Evolutionary conservation across 2,888 invertebrate species (phyloP).

Genomic region (Caenorhabditis sinica): DNA sequence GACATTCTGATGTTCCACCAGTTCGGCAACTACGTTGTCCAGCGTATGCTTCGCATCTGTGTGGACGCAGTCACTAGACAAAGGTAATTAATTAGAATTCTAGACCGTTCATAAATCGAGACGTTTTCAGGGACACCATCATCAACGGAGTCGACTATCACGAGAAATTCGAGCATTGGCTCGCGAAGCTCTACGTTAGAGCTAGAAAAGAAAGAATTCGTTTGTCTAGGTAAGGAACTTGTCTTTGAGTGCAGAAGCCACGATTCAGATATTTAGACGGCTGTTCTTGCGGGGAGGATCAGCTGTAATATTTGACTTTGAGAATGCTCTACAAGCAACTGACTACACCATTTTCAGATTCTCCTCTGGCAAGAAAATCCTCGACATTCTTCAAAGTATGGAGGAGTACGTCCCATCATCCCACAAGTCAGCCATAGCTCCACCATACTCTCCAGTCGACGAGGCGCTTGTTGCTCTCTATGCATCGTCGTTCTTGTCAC

Average conservation of each 20-base stretch:
- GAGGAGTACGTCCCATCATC: not conserved
- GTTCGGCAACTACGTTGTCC: slow-evolving; percentile 81
- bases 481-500: slow-evolving; percentile 1
- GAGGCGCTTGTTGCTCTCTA: not conserved
- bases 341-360: too few species aligned
- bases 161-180: slow-evolving; percentile 17
- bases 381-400: slow-evolving; percentile 19
- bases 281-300: too few species aligned
- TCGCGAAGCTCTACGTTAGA: not conserved
- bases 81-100: too few species aligned
- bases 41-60: slow-evolving; percentile 76
- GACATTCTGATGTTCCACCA: slow-evolving; percentile 80
- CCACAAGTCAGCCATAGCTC: not conserved
- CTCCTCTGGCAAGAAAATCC: slow-evolving; percentile 39
- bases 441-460: not conserved
- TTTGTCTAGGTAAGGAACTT: slow-evolving; percentile 11
- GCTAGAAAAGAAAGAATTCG: slow-evolving; percentile 19
- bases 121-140: not conserved
- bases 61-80: slow-evolving; percentile 6
- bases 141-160: slow-evolving; percentile 12
- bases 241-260: too few species aligned
- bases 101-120: too few species aligned
- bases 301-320: too few species aligned
- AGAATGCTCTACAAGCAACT: too few species aligned
- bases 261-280: too few species aligned